phyloP scores from a whole-genome alignment of 2,888 invertebrate genomes.

The Spodoptera picta region DNA sequence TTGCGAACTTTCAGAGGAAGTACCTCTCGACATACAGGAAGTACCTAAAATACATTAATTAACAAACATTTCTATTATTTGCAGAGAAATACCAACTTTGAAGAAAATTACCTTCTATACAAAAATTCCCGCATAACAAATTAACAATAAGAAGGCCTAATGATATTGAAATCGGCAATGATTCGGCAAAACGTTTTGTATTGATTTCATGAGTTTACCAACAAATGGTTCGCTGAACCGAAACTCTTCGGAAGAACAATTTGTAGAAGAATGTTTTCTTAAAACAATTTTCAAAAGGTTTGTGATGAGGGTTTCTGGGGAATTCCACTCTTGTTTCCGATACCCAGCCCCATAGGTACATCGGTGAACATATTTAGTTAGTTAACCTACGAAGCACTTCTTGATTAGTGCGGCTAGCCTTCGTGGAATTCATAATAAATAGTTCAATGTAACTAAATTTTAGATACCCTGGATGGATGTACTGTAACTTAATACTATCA shows the following conservation, averaged over 20 bases:
- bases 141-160: no score
- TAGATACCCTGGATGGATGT: background rate
- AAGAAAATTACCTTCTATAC: no score
- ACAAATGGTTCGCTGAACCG: slow-evolving; percentile 12
- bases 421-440: slow-evolving; percentile 15
- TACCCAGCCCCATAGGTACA: background rate
- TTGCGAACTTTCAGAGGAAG: no score
- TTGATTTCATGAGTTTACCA: slow-evolving; percentile 6
- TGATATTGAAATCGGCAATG: slow-evolving; percentile 6
- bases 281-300: slow-evolving; percentile 20
- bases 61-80: no score
- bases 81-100: no score
- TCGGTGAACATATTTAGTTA: slow-evolving; percentile 12
- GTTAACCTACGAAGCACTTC: slow-evolving; percentile 5
- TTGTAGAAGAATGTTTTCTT: slow-evolving; percentile 29
- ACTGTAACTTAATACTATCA: background rate
- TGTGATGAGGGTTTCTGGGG: background rate
- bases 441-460: slow-evolving; percentile 7
- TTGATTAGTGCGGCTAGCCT: slow-evolving; percentile 13
- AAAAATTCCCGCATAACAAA: no score
- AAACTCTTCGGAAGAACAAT: slow-evolving; percentile 23
- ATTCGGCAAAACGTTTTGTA: slow-evolving; percentile 7
- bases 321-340: slow-evolving; percentile 6
- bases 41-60: no score
- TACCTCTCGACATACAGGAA: no score